These are phyloP conservation scores for Steinernema feltiae DNA, from an alignment of 1,140 invertebrate species.

Conservation along the genomic window DNA sequence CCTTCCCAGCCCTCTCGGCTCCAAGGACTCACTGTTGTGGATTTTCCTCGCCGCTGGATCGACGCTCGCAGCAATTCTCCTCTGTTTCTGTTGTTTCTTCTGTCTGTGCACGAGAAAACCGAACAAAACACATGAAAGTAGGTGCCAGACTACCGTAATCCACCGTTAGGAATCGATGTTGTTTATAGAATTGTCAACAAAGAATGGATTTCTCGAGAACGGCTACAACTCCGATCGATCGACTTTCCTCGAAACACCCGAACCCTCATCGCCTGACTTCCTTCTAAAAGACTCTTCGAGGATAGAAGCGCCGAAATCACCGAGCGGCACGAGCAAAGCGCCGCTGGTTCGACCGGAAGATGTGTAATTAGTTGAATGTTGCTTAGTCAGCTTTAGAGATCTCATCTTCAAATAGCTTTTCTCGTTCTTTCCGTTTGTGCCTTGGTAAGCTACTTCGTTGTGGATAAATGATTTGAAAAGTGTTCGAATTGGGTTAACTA, in stretches of 20 bases:
- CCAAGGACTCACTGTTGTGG: not conserved
- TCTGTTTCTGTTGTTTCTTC: not conserved
- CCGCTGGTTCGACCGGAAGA: not conserved
- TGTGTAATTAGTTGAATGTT: not conserved
- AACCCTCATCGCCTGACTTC: not conserved
- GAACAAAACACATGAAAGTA: not conserved
- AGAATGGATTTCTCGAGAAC: not conserved
- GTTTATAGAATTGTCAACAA: no score
- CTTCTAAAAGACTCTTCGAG: not conserved
- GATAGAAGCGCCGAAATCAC: slow-evolving; percentile 1
- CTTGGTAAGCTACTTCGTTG: no score
- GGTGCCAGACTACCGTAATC: not conserved
- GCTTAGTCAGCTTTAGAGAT: not conserved
- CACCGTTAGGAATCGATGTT: not conserved
- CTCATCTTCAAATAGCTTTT: slow-evolving; percentile 3
- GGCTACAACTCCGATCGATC: not conserved
- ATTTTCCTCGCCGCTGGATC: not conserved
- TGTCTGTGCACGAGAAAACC: not conserved
- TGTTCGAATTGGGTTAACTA: no score
- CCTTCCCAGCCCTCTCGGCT: not conserved
- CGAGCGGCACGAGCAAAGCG: not conserved
- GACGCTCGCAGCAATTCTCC: not conserved
- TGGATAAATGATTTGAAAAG: no score
- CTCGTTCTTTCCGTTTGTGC: slow-evolving; percentile 2
- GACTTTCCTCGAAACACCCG: not conserved